A percentile compares a stretch with the other conserved stretches of the same genome.
phyloP scores from a whole-genome alignment of 2,113 vertebrate species.

The Alligator sinensis region DNA sequence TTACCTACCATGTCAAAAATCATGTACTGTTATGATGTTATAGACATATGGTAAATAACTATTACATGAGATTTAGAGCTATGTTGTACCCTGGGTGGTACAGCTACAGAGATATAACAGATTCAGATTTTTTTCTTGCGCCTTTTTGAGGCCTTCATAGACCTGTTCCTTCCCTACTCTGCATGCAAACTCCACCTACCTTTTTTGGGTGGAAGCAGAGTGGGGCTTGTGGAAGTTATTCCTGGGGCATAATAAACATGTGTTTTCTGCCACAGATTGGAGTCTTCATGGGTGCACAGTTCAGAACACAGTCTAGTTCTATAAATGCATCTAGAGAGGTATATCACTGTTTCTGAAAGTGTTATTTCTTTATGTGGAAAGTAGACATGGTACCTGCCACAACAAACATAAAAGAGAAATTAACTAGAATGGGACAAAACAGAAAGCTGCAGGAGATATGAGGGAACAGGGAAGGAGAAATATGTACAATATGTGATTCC shows the following conservation, averaged over 20 bases:
- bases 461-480: neutral
- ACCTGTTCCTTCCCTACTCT: too few relatives aligned
- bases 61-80: neutral
- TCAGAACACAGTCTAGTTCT: neutral
- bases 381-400: neutral
- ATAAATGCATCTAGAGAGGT: accelerated
- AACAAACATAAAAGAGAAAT: neutral
- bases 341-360: too few relatives aligned
- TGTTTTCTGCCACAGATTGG: neutral
- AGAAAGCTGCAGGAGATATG: neutral
- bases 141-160: neutral
- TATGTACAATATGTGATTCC: neutral
- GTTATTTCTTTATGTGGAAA: too few relatives aligned
- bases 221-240: neutral
- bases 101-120: neutral
- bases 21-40: neutral
- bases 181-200: neutral
- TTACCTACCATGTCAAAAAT: neutral
- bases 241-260: accelerated
- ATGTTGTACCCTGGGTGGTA: neutral
- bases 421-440: neutral
- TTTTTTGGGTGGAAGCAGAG: neutral
- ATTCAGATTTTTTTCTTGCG: neutral
- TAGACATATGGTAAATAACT: neutral
- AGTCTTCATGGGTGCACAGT: neutral